These are phyloP conservation scores for Bostrychus sinensis DNA, from an alignment of 2,113 vertebrate species.

Conservation along the genomic window DNA sequence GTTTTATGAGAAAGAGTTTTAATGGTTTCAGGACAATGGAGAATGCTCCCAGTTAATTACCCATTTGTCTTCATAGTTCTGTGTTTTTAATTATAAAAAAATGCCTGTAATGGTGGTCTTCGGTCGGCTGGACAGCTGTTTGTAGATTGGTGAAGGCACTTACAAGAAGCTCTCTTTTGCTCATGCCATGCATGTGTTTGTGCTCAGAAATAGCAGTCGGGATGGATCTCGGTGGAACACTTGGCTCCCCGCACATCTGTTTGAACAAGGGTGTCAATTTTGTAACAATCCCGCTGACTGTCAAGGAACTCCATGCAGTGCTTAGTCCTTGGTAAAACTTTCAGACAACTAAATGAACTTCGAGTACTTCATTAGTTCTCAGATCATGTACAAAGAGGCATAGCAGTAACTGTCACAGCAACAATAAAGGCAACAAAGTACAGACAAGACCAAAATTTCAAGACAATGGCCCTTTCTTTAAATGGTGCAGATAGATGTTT, in stretches of 20 bases:
- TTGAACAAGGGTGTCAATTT: constrained; percentile 20
- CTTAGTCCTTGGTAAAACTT: constrained; percentile 5
- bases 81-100: neutral
- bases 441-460: too few relatives aligned
- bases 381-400: too few relatives aligned
- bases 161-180: constrained; percentile 8
- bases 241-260: constrained; percentile 39
- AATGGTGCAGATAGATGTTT: too few relatives aligned
- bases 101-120: neutral
- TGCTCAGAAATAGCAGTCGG: constrained; percentile 8
- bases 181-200: constrained; percentile 15
- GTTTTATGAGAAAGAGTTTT: neutral
- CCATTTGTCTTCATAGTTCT: neutral
- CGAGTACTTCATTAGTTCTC: too few relatives aligned
- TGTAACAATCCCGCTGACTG: constrained; percentile 20
- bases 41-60: neutral
- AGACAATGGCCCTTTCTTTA: too few relatives aligned
- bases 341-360: neutral
- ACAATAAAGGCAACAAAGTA: too few relatives aligned
- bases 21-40: constrained; percentile 4
- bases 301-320: constrained; percentile 4
- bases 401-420: too few relatives aligned
- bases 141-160: constrained; percentile 4
- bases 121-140: constrained; percentile 29
- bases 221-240: constrained; percentile 23